Percentiles rank a stretch among this genome's conserved stretches.
phyloP scores from a whole-genome alignment of 35 echinoderm and acorn worm genomes.

The Lytechinus pictus region DNA sequence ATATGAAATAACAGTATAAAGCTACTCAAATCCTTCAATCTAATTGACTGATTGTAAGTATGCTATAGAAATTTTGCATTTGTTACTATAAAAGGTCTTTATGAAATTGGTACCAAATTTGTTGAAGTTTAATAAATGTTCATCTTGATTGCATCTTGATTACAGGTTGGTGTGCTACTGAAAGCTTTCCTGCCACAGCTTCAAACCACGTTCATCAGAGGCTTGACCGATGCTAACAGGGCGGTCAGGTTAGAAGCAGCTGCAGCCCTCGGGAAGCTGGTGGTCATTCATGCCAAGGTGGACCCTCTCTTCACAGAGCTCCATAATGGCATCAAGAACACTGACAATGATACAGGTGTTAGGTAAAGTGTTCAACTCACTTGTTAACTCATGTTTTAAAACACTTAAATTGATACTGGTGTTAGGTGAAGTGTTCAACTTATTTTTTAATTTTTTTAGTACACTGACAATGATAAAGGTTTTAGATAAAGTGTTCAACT shows the following conservation, averaged over 20 bases:
- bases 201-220: conserved; percentile 92
- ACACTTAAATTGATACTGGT: too few species aligned
- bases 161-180: conserved; percentile 89
- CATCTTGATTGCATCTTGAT: neutral
- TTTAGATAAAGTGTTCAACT: too few species aligned
- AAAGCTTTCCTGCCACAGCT: conserved; percentile 98
- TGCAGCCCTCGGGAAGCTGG: conserved; percentile 79
- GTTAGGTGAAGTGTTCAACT: too few species aligned
- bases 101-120: too few species aligned
- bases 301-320: conserved; percentile 97
- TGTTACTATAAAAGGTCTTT: too few species aligned
- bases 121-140: neutral
- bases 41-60: too few species aligned
- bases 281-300: conserved; percentile 93
- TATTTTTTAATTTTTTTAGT: too few species aligned
- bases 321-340: conserved; percentile 96
- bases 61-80: too few species aligned
- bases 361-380: conserved; percentile 52
- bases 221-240: conserved; percentile 82
- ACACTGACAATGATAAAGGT: too few species aligned
- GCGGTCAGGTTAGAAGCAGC: conserved; percentile 88
- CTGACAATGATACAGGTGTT: conserved; percentile 83
- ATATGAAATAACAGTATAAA: too few species aligned
- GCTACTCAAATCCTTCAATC: too few species aligned
- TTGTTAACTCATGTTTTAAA: neutral